Evolutionary conservation across 2,888 invertebrate species (phyloP).

Genomic region (Drosophila cognata): DNA sequence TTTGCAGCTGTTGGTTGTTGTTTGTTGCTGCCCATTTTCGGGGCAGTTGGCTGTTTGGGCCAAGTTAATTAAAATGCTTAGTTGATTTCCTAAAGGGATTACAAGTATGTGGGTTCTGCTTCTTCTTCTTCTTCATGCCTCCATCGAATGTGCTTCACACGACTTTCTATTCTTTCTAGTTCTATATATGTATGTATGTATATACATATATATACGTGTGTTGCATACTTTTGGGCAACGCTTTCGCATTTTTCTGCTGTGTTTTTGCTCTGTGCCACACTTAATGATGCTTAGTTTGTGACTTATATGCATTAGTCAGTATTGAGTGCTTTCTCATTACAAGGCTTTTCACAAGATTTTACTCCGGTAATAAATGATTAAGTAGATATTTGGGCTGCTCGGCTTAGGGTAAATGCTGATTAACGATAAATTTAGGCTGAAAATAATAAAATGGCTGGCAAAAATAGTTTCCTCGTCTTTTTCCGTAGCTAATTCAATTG

Average conservation of each 20-base stretch:
- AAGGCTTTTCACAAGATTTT: background rate
- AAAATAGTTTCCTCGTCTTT: background rate
- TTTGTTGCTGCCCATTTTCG: constrained; percentile 25
- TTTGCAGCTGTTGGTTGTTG: constrained; percentile 45
- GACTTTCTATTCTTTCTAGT: constrained; percentile 30
- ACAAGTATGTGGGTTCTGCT: constrained; percentile 36
- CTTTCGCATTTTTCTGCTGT: background rate
- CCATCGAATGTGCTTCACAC: constrained; percentile 31
- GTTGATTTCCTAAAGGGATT: constrained; percentile 77
- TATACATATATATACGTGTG: background rate
- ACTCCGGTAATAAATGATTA: background rate
- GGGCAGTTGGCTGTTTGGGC: constrained; percentile 31
- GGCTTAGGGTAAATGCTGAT: background rate
- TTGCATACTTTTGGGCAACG: constrained; percentile 23
- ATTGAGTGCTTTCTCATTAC: background rate
- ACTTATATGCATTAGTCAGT: background rate
- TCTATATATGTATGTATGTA: background rate
- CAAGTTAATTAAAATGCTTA: constrained; percentile 76
- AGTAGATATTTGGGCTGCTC: background rate
- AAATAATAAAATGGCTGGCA: background rate
- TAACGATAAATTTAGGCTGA: background rate
- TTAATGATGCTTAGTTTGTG: constrained; percentile 1
- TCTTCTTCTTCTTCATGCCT: background rate
- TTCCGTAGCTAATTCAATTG: background rate
- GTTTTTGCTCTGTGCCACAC: background rate